phyloP scores from a whole-genome alignment of 2,113 vertebrate genomes.

The Chelonoidis abingdonii region DNA sequence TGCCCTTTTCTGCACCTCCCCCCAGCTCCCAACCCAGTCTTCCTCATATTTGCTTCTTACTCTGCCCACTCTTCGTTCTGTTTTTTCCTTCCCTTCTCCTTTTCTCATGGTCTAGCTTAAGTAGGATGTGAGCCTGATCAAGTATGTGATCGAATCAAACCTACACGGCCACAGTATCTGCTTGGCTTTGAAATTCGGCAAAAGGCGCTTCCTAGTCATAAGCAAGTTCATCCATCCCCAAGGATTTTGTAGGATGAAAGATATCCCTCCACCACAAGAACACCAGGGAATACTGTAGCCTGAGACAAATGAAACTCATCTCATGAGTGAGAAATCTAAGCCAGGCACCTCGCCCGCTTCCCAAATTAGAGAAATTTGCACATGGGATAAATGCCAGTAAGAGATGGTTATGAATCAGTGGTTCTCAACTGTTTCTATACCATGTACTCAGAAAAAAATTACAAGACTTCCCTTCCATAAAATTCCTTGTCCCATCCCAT shows the following conservation, averaged over 20 bases:
- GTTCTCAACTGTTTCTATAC: background rate
- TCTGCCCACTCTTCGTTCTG: background rate
- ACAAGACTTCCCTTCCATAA: background rate
- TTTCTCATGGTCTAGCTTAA: background rate
- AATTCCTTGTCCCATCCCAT: background rate
- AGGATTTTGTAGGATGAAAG: background rate
- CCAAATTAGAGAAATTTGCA: background rate
- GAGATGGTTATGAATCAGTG: background rate
- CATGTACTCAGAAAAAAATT: background rate
- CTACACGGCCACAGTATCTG: background rate
- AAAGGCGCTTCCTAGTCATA: background rate
- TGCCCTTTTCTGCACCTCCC: background rate
- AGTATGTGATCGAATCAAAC: background rate
- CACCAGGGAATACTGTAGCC: background rate
- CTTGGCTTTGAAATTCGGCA: background rate
- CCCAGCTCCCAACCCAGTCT: background rate
- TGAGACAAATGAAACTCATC: background rate
- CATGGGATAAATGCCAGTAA: background rate
- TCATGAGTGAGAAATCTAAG: background rate
- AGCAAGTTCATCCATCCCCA: background rate
- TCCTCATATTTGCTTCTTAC: background rate
- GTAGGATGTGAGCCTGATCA: background rate
- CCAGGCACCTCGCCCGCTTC: background rate
- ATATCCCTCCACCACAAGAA: background rate
- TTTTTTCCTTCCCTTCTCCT: background rate